Conservation (phyloP, 2,113 vertebrate species). For the Nyctibius bracteatus region DNA sequence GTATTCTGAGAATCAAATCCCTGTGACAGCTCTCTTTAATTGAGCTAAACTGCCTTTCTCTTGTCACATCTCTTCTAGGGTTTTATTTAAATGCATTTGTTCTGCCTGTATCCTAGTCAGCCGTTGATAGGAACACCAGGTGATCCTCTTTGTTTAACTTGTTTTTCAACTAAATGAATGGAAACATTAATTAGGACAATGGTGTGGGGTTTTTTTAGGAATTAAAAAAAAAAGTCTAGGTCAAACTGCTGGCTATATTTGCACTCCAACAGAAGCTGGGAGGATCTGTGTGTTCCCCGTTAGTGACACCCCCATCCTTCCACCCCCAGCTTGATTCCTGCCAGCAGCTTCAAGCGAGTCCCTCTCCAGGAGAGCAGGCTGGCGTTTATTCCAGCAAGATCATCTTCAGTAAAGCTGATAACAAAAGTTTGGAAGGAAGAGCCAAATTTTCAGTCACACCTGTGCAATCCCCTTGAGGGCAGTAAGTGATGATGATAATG, state of each 20-base stretch:
- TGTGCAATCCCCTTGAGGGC: conserved; percentile 53
- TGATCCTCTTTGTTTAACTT: conserved; percentile 54
- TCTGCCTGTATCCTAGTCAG: conserved; percentile 9
- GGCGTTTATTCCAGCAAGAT: conserved; percentile 29
- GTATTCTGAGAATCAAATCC: conserved; percentile 49
- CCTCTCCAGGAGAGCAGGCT: conserved; percentile 29
- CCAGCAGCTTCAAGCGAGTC: background rate
- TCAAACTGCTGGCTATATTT: background rate
- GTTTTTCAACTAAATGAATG: conserved; percentile 40
- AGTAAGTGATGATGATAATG: conserved; percentile 53
- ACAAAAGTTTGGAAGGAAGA: conserved; percentile 54
- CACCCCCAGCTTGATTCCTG: conserved; percentile 13
- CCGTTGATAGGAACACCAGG: conserved; percentile 10
- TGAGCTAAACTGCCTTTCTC: conserved; percentile 52
- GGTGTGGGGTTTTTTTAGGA: background rate
- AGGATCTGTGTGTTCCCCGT: conserved; percentile 20
- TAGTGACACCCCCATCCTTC: conserved; percentile 20
- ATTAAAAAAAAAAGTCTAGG: background rate
- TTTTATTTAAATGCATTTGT: conserved; percentile 30
- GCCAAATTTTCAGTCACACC: conserved; percentile 53
- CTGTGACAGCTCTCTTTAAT: conserved; percentile 51
- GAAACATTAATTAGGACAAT: conserved; percentile 47
- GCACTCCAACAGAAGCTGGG: background rate
- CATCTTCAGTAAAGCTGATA: conserved; percentile 23
- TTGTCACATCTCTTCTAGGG: conserved; percentile 41